Evolutionary conservation across 1,140 invertebrate species (phyloP).

Genomic region (Caenorhabditis briggsae): DNA sequence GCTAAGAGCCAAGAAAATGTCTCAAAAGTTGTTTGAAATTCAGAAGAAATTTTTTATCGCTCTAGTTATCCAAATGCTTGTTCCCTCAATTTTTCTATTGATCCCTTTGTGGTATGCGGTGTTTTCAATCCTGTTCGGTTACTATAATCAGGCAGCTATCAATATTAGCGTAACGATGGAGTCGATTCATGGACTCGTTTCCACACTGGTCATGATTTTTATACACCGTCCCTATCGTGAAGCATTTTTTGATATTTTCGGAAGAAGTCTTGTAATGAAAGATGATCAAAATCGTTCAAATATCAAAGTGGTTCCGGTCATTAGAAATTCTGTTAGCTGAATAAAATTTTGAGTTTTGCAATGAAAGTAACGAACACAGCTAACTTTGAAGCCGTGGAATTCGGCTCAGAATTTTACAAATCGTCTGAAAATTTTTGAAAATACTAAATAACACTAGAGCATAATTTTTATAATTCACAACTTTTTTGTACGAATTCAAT

Average conservation of each 20-base stretch:
- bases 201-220: neutral
- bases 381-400: no score
- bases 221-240: conserved; percentile 1
- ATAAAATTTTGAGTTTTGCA: no score
- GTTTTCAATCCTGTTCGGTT: neutral
- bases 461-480: no score
- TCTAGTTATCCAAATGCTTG: neutral
- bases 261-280: neutral
- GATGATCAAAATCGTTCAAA: neutral
- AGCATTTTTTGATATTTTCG: neutral
- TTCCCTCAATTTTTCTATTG: neutral
- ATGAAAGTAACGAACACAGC: no score
- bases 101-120: neutral
- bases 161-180: neutral
- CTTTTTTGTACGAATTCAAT: no score
- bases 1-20: neutral
- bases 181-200: neutral
- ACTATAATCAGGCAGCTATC: neutral
- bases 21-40: conserved; percentile 2
- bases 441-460: no score
- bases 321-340: no score
- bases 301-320: neutral
- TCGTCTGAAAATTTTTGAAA: no score
- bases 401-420: no score
- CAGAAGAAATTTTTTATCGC: neutral